Evolutionary conservation across 35 echinoderm and acorn worm species (phyloP).

Genomic region (Apostichopus parvimensis): DNA sequence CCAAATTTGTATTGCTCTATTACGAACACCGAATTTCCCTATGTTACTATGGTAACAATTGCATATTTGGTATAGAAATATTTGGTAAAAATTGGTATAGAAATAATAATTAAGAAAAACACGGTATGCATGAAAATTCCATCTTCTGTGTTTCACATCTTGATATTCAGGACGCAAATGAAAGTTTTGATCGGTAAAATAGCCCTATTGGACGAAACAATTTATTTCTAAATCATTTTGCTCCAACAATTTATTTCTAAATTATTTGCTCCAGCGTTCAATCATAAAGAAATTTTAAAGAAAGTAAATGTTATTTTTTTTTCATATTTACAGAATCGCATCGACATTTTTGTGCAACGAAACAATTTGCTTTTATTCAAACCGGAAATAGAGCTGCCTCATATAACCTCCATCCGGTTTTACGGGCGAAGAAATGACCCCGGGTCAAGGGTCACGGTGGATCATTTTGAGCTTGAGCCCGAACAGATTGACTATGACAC

Average conservation of each 20-base stretch:
- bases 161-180: too few species aligned
- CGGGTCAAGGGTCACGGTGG: conserved; percentile 49
- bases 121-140: too few species aligned
- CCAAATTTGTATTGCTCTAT: too few species aligned
- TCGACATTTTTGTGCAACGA: conserved; percentile 49
- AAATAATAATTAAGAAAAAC: too few species aligned
- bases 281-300: neutral
- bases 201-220: neutral
- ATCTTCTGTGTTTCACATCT: too few species aligned
- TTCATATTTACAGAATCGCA: conserved; percentile 31
- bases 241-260: neutral
- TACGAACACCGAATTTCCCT: too few species aligned
- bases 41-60: too few species aligned
- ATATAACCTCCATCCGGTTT: conserved; percentile 34
- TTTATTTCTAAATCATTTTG: neutral
- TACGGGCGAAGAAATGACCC: conserved; percentile 46
- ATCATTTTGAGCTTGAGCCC: neutral
- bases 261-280: neutral
- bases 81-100: too few species aligned
- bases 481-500: conserved; percentile 27
- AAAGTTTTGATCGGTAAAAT: too few species aligned
- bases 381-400: neutral
- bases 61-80: too few species aligned
- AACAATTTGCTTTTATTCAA: neutral
- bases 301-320: neutral